A percentile compares a stretch with the other conserved stretches of the same genome.
phyloP scores from a whole-genome alignment of 2,113 vertebrate species.

The Pampusana beccarii region DNA sequence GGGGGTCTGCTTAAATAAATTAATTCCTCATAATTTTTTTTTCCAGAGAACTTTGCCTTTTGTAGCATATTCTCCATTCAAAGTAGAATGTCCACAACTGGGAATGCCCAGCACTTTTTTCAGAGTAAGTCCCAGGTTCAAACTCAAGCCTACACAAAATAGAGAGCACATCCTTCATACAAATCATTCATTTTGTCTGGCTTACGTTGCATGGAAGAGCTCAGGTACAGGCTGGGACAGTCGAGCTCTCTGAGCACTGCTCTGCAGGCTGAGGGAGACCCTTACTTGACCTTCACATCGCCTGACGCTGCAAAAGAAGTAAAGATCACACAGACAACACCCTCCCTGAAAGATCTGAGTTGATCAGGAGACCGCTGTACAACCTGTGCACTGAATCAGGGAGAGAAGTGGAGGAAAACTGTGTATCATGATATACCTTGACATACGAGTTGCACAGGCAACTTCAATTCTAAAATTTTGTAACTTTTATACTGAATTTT shows the following conservation, averaged over 20 bases:
- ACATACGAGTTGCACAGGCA: neutral
- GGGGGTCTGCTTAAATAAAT: neutral
- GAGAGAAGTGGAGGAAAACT: neutral
- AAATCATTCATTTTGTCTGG: neutral
- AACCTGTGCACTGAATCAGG: neutral
- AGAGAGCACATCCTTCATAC: neutral
- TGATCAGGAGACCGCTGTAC: neutral
- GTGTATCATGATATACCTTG: neutral
- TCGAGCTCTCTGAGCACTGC: fast-evolving
- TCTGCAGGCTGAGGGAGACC: neutral
- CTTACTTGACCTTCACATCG: fast-evolving
- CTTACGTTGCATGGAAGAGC: neutral
- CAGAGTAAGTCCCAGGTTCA: neutral
- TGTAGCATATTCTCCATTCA: neutral
- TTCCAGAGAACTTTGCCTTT: neutral
- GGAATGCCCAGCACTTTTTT: neutral
- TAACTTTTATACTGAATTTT: neutral
- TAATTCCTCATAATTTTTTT: neutral
- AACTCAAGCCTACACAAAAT: neutral
- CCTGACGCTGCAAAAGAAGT: neutral
- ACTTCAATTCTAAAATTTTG: neutral
- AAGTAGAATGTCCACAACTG: neutral
- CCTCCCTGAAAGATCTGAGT: neutral
- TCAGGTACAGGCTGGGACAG: neutral
- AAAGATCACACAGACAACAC: neutral